Conservation (phyloP, 2,113 vertebrate genomes). For the Cynopterus brachyotis region DNA sequence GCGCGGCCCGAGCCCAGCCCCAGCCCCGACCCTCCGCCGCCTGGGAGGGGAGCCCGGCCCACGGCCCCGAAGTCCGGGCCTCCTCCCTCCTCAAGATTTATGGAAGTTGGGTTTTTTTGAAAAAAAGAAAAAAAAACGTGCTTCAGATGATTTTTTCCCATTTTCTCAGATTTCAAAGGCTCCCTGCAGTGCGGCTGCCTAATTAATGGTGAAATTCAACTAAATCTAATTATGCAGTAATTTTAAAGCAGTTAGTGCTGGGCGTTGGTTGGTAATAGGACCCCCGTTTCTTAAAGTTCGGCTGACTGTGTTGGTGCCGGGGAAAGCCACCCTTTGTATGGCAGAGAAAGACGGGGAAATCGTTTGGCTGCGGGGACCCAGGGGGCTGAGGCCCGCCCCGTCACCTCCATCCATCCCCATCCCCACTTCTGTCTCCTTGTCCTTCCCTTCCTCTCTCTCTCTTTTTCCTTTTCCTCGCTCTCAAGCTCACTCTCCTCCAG, state of each 20-base stretch:
- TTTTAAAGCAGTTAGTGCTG: slow-evolving; percentile 89
- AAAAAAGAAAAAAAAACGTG: slow-evolving; percentile 83
- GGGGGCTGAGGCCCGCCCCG: not conserved
- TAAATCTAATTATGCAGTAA: slow-evolving; percentile 90
- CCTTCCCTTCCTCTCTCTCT: not conserved
- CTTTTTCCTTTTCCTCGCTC: not conserved
- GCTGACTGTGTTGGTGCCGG: slow-evolving; percentile 85
- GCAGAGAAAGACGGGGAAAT: slow-evolving; percentile 73
- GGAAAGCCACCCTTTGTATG: slow-evolving; percentile 77
- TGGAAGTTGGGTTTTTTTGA: slow-evolving; percentile 86
- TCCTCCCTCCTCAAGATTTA: slow-evolving; percentile 83
- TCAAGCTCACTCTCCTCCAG: not conserved
- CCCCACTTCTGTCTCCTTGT: not conserved
- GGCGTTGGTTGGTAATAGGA: slow-evolving; percentile 87
- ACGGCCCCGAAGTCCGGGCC: slow-evolving; percentile 80
- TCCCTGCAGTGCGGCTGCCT: slow-evolving; percentile 86
- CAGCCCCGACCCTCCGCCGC: slow-evolving; percentile 53
- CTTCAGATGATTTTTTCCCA: slow-evolving; percentile 87
- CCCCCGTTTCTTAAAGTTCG: slow-evolving; percentile 86
- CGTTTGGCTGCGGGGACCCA: slow-evolving; percentile 32
- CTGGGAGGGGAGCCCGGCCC: slow-evolving; percentile 75
- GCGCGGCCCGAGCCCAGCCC: slow-evolving; percentile 10
- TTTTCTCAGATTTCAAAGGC: slow-evolving; percentile 88
- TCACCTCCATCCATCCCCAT: not conserved
- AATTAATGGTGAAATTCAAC: slow-evolving; percentile 90